Percentiles rank a stretch among this genome's conserved stretches.
phyloP scores from a whole-genome alignment of 2,113 vertebrate genomes.

The Promerops cafer region DNA sequence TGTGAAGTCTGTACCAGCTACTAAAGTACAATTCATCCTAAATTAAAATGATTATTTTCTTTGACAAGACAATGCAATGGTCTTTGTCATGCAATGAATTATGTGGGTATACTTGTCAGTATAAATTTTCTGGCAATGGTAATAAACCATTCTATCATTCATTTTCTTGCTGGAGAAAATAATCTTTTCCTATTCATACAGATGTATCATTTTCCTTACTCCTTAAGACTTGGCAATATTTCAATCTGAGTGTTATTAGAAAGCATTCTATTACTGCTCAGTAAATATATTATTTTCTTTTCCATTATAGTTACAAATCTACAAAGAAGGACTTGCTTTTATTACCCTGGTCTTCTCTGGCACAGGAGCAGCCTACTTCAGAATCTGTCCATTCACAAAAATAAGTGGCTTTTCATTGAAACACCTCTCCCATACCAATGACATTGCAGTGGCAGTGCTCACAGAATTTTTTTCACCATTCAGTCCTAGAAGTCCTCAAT shows the following conservation, averaged over 20 bases:
- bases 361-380: not conserved
- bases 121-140: constrained; percentile 58
- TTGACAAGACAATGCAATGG: constrained; percentile 34
- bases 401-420: not conserved
- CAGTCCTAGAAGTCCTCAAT: not conserved
- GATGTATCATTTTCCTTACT: constrained; percentile 38
- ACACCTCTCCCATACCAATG: not conserved
- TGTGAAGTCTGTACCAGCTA: constrained; percentile 3
- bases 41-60: constrained; percentile 44
- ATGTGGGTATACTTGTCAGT: constrained; percentile 32
- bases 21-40: constrained; percentile 37
- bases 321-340: constrained; percentile 29
- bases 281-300: constrained; percentile 62
- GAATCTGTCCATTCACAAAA: not conserved
- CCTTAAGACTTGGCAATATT: constrained; percentile 46
- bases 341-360: not conserved
- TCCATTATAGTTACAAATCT: constrained; percentile 6
- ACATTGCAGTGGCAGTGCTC: not conserved
- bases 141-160: constrained; percentile 59
- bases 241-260: constrained; percentile 60
- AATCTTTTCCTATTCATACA: constrained; percentile 42
- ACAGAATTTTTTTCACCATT: not conserved
- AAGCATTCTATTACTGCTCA: constrained; percentile 52
- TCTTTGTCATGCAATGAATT: constrained; percentile 47
- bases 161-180: constrained; percentile 53